phyloP scores from a whole-genome alignment of 2,797 vertebrate species.

The Neoniphon sammara region DNA sequence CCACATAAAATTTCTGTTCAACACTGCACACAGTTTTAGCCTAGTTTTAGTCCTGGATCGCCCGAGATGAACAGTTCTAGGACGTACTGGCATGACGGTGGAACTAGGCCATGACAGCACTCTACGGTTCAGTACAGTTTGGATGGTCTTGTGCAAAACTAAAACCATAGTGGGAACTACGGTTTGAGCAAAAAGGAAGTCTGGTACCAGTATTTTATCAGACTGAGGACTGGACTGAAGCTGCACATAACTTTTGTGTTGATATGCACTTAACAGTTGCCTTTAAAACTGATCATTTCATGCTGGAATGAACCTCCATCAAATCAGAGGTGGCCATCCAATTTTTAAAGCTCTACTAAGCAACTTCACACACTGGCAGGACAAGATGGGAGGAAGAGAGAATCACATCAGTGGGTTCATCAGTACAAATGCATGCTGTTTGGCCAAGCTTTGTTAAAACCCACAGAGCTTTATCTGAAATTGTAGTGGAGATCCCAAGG shows the following conservation, averaged over 20 bases:
- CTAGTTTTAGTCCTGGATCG: slow-evolving; percentile 58
- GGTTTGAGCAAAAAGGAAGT: slow-evolving; percentile 28
- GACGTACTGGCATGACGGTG: slow-evolving; percentile 44
- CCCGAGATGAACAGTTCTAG: slow-evolving; percentile 61
- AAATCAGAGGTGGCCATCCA: too few species aligned
- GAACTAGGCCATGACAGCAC: slow-evolving; percentile 53
- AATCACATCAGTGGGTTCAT: too few species aligned
- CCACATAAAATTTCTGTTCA: slow-evolving; percentile 59
- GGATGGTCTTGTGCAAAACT: slow-evolving; percentile 23
- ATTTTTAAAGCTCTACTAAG: too few species aligned
- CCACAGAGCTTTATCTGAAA: too few species aligned
- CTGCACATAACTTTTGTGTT: neutral
- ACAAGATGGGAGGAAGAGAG: too few species aligned
- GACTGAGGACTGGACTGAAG: too few species aligned
- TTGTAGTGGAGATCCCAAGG: too few species aligned
- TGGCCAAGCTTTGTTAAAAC: too few species aligned
- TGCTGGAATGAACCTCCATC: too few species aligned
- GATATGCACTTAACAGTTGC: neutral
- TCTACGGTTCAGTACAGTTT: slow-evolving; percentile 21
- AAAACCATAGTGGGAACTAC: neutral
- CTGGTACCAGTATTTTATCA: neutral
- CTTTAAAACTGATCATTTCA: slow-evolving; percentile 9
- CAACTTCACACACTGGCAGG: too few species aligned
- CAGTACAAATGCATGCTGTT: too few species aligned
- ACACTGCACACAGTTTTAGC: slow-evolving; percentile 47